Evolutionary conservation across 2,888 invertebrate genomes (phyloP).

Genomic region (Osmoderma eremita): DNA sequence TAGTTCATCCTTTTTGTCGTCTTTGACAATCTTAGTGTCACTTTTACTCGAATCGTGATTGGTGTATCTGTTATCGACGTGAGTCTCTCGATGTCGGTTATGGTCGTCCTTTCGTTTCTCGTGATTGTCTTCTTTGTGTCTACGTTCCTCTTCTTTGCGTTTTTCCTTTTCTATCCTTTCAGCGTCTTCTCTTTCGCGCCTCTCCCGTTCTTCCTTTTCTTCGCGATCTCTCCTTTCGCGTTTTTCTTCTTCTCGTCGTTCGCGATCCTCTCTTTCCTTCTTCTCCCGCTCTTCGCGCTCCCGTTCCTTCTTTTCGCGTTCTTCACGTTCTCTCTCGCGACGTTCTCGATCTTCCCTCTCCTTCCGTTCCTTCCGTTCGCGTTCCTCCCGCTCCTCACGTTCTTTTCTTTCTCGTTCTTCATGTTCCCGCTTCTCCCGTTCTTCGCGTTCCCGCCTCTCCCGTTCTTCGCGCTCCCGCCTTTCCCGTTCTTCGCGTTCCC

Average conservation of each 20-base stretch:
- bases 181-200: constrained; percentile 52
- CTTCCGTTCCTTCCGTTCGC: constrained; percentile 46
- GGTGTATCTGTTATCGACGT: constrained; percentile 60
- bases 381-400: constrained; percentile 49
- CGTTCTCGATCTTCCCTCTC: constrained; percentile 36
- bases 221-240: constrained; percentile 57
- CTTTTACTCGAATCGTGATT: constrained; percentile 27
- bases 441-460: constrained; percentile 59
- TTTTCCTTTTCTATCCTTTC: constrained; percentile 57
- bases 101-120: constrained; percentile 66
- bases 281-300: constrained; percentile 54
- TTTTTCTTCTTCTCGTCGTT: constrained; percentile 62
- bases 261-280: constrained; percentile 57
- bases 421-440: constrained; percentile 58
- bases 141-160: constrained; percentile 59
- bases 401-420: constrained; percentile 45
- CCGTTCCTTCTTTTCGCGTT: constrained; percentile 48
- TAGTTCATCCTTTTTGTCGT: constrained; percentile 57
- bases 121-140: constrained; percentile 61
- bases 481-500: constrained; percentile 61
- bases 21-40: constrained; percentile 60
- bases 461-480: too few relatives aligned
- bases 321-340: constrained; percentile 53
- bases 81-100: constrained; percentile 66
- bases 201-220: constrained; percentile 60